A percentile compares a stretch with the other conserved stretches of the same genome.
phyloP scores from a whole-genome alignment of 1,140 invertebrate species.

The Drosophila simulans region DNA sequence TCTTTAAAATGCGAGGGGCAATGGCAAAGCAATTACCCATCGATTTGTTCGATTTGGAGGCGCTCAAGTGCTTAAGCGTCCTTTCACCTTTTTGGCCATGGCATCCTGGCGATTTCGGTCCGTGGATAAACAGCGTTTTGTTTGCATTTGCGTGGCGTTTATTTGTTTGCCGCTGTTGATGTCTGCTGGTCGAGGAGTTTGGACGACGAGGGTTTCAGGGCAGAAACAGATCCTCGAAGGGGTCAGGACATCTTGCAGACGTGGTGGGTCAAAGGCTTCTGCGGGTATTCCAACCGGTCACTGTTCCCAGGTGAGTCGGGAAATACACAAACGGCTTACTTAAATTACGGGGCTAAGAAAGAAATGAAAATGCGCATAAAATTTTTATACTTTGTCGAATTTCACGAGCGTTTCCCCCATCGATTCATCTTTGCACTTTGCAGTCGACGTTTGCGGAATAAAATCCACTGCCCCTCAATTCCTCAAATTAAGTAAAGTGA shows the following conservation, averaged over 20 bases:
- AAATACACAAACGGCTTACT: constrained; percentile 59
- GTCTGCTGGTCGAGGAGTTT: constrained; percentile 7
- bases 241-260: constrained; percentile 20
- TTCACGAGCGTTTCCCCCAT: constrained; percentile 65
- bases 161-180: constrained; percentile 41
- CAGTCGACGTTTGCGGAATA: constrained; percentile 28
- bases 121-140: constrained; percentile 49
- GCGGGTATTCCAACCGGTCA: constrained; percentile 29
- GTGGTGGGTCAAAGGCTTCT: constrained; percentile 51
- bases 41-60: constrained; percentile 42
- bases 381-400: constrained; percentile 64
- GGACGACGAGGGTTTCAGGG: not conserved
- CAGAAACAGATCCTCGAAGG: not conserved
- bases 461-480: constrained; percentile 32
- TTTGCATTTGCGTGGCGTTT: constrained; percentile 58
- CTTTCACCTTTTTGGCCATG: constrained; percentile 61
- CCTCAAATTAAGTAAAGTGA: constrained; percentile 65
- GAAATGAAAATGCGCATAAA: constrained; percentile 71
- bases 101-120: constrained; percentile 26
- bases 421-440: constrained; percentile 47
- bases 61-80: constrained; percentile 45
- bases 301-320: constrained; percentile 54
- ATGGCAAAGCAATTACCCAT: constrained; percentile 33
- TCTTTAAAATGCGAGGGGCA: constrained; percentile 14
- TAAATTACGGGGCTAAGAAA: constrained; percentile 48